These are phyloP conservation scores for Isoperla grammatica DNA, from an alignment of 2,888 invertebrate genomes.

Conservation along the genomic window DNA sequence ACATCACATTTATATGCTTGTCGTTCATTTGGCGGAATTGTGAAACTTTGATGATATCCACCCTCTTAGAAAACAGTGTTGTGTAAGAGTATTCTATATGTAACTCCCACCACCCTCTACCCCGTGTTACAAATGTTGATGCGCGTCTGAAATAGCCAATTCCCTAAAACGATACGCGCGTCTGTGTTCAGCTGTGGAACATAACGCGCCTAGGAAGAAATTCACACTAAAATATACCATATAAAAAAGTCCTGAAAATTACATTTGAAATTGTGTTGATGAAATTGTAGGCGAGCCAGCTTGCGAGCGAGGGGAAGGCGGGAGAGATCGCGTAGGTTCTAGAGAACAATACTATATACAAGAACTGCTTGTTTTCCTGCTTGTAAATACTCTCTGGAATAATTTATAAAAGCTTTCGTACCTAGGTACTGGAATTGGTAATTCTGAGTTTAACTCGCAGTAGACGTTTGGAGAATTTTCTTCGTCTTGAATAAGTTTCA, in stretches of 20 bases:
- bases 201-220: not conserved
- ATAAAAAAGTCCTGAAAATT: not conserved
- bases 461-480: not conserved
- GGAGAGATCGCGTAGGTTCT: not conserved
- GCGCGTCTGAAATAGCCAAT: not conserved
- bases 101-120: not conserved
- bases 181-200: not conserved
- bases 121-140: not conserved
- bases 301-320: not conserved
- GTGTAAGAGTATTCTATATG: slow-evolving; percentile 1
- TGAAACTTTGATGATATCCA: too few relatives aligned
- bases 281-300: not conserved
- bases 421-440: too few relatives aligned
- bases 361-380: too few relatives aligned
- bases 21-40: too few relatives aligned
- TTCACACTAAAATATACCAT: not conserved
- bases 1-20: too few relatives aligned
- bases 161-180: not conserved
- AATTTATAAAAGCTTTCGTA: too few relatives aligned
- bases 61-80: not conserved
- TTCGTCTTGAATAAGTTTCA: not conserved
- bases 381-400: too few relatives aligned
- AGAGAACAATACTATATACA: not conserved
- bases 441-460: not conserved
- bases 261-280: slow-evolving; percentile 4